A percentile compares a stretch with the other conserved stretches of the same genome.
Evolutionary conservation across 2,113 vertebrate species (phyloP).

Genomic region (Pelmatolapia mariae): DNA sequence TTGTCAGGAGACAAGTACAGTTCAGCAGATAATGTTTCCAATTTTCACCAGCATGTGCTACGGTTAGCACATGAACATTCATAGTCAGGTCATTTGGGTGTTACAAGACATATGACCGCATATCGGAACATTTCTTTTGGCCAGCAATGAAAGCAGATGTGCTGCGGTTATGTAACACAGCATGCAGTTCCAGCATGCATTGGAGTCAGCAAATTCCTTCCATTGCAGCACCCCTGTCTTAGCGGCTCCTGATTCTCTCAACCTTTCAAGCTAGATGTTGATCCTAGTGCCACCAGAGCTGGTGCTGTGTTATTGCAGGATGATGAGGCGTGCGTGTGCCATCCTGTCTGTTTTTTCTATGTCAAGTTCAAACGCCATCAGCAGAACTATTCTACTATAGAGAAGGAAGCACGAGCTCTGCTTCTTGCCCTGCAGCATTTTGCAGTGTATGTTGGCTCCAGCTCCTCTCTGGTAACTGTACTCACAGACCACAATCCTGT

Average conservation of each 20-base stretch:
- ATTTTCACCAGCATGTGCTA: neutral
- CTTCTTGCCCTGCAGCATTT: neutral
- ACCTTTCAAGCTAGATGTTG: neutral
- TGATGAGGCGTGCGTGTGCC: neutral
- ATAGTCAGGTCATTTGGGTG: neutral
- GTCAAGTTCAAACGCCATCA: fast-evolving
- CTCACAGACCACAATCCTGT: neutral
- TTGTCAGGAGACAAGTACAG: neutral
- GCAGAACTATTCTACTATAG: neutral
- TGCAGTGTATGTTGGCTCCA: too few relatives aligned
- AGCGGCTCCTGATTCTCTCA: neutral
- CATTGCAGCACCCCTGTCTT: neutral
- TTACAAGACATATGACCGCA: too few relatives aligned
- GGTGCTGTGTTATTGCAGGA: neutral
- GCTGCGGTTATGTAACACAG: too few relatives aligned
- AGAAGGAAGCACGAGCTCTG: neutral
- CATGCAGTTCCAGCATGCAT: too few relatives aligned
- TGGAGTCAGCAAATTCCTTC: fast-evolving
- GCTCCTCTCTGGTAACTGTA: too few relatives aligned
- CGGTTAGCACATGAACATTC: neutral
- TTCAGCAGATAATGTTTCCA: neutral
- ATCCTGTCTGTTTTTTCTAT: neutral
- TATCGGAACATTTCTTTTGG: too few relatives aligned
- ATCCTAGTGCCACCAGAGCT: neutral
- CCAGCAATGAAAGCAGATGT: too few relatives aligned